Conservation (phyloP, 2,797 vertebrate species). For the Sandelia bainsii region DNA sequence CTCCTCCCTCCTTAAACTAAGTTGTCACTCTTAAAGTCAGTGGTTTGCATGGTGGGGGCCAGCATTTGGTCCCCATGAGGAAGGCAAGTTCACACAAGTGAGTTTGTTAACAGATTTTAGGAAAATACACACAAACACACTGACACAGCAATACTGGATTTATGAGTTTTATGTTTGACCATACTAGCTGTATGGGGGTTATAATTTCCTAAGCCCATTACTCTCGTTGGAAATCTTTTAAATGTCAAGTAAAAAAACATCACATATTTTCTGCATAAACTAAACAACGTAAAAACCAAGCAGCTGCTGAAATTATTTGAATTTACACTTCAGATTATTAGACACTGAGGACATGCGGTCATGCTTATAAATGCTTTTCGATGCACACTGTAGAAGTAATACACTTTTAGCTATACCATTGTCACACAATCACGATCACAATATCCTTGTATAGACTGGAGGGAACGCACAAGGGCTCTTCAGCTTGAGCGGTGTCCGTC, state of each 20-base stretch:
- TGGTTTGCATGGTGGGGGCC: too few species aligned
- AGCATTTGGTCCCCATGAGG: too few species aligned
- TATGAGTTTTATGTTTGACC: slow-evolving; percentile 9
- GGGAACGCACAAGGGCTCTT: slow-evolving; percentile 49
- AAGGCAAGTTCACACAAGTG: too few species aligned
- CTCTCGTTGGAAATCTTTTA: background rate
- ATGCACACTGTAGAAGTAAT: slow-evolving; percentile 32
- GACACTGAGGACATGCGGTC: slow-evolving; percentile 4
- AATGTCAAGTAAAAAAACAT: slow-evolving; percentile 3
- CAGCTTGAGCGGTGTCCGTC: slow-evolving; percentile 19
- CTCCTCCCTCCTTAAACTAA: too few species aligned
- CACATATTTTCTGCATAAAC: background rate
- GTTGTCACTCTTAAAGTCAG: too few species aligned
- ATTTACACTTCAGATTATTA: slow-evolving; percentile 15
- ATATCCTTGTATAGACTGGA: slow-evolving; percentile 28
- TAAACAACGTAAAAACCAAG: slow-evolving; percentile 6
- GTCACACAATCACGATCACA: slow-evolving; percentile 32
- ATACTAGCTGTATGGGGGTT: background rate
- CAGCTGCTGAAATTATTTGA: slow-evolving; percentile 45
- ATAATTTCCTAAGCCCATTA: background rate
- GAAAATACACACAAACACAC: background rate
- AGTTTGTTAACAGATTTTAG: too few species aligned
- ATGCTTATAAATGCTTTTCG: slow-evolving; percentile 27
- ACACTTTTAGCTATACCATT: slow-evolving; percentile 19
- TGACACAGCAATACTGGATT: background rate